These are phyloP conservation scores for Hylomyscus alleni DNA, from an alignment of 2,797 vertebrate species.

Conservation along the genomic window DNA sequence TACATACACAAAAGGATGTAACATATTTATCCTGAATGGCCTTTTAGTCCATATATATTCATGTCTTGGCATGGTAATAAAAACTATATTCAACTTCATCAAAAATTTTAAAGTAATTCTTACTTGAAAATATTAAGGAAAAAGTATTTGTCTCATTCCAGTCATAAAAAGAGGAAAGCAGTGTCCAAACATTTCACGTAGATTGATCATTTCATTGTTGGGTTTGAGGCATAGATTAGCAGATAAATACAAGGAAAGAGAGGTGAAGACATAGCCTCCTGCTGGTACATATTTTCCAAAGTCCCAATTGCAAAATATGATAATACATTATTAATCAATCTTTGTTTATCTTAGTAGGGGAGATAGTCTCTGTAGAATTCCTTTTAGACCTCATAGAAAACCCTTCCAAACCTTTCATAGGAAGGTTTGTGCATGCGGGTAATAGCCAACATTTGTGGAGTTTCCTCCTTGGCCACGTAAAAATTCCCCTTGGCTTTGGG, in stretches of 20 bases:
- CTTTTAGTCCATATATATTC: not conserved
- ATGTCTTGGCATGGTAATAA: not conserved
- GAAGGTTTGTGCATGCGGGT: slow-evolving; percentile 5
- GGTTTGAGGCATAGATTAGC: not conserved
- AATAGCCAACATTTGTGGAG: slow-evolving; percentile 40
- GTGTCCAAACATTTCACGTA: not conserved
- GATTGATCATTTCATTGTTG: not conserved
- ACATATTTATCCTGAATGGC: not conserved
- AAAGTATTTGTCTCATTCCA: not conserved
- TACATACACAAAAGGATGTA: not conserved
- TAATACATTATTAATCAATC: slow-evolving; percentile 81
- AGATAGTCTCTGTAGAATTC: slow-evolving; percentile 65
- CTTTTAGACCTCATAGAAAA: slow-evolving; percentile 27
- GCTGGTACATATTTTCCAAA: slow-evolving; percentile 53
- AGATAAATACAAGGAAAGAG: slow-evolving; percentile 2
- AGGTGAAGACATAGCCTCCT: slow-evolving; percentile 72
- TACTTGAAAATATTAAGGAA: not conserved
- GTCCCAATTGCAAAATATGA: slow-evolving; percentile 72
- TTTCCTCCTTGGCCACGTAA: not conserved
- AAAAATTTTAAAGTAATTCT: not conserved
- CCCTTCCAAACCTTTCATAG: slow-evolving; percentile 22
- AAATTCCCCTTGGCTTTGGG: slow-evolving; percentile 68
- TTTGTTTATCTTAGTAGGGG: slow-evolving; percentile 73
- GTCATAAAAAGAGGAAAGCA: not conserved
- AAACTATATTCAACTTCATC: not conserved